Conservation (phyloP, 37 sponge, comb jelly and placozoan species). For the Beroe forskalii region DNA sequence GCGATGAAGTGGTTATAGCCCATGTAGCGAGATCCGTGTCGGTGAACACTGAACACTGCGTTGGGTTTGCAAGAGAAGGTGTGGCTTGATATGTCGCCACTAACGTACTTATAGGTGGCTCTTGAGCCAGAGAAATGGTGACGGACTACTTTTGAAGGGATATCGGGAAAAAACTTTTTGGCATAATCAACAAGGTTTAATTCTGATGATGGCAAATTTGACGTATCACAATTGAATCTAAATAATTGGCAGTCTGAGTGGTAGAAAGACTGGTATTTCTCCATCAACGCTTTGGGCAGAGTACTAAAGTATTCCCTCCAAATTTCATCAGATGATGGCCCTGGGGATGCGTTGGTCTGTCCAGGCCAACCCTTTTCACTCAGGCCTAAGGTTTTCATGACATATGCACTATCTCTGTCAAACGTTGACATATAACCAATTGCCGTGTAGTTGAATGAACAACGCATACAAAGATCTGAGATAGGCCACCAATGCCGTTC, state of each 20-base stretch:
- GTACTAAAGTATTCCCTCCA: neutral
- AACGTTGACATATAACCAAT: neutral
- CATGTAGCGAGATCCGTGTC: neutral
- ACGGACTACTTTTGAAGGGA: no score
- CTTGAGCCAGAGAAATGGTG: no score
- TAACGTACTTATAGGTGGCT: no score
- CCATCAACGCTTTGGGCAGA: neutral
- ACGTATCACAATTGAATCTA: neutral
- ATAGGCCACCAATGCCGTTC: neutral
- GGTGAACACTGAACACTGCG: neutral
- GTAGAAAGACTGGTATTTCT: neutral
- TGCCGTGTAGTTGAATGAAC: neutral
- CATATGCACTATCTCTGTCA: neutral
- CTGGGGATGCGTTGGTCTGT: neutral
- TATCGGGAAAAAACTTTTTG: no score
- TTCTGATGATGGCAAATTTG: no score
- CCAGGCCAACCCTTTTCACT: neutral
- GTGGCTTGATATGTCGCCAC: no score
- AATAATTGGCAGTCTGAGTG: neutral
- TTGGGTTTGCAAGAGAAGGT: no score
- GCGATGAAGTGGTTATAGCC: neutral
- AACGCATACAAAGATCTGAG: neutral
- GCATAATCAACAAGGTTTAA: no score
- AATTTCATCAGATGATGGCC: neutral
- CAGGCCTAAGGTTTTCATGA: neutral